Evolutionary conservation across 2,113 vertebrate species (phyloP).

Genomic region (Sinosuthora webbiana): DNA sequence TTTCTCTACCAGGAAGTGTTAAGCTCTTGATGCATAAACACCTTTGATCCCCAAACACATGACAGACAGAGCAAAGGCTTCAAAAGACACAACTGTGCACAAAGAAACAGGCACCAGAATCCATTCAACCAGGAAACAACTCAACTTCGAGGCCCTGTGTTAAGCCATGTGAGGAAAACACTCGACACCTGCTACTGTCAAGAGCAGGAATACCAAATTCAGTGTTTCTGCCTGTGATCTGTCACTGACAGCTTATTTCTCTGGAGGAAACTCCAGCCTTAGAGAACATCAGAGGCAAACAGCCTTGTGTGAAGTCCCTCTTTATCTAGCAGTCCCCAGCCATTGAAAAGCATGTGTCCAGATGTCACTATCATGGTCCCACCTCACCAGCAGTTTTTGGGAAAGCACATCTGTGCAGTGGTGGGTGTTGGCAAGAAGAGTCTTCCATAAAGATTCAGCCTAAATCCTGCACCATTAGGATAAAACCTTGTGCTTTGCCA

Average conservation of each 20-base stretch:
- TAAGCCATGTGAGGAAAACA: neutral
- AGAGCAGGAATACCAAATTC: neutral
- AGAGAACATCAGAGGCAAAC: neutral
- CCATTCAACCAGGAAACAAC: neutral
- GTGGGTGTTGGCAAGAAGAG: neutral
- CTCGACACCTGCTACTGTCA: accelerated
- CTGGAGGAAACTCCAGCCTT: neutral
- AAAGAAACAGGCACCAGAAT: neutral
- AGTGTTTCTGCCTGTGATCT: neutral
- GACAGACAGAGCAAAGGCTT: neutral
- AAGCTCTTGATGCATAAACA: neutral
- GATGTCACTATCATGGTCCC: neutral
- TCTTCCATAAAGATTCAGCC: neutral
- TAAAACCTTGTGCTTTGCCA: neutral
- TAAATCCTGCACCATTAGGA: neutral
- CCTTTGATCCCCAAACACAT: neutral
- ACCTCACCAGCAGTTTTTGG: neutral
- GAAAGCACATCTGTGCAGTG: neutral
- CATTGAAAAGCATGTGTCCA: neutral
- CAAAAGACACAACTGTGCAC: neutral
- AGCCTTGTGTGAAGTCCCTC: neutral
- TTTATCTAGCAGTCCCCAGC: neutral
- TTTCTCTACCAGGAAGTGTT: neutral
- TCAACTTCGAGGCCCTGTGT: neutral
- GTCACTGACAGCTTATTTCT: neutral